Percentiles rank a stretch among this genome's conserved stretches.
These are phyloP conservation scores for Eulithis prunata DNA, from an alignment of 2,888 invertebrate species.

Conservation along the genomic window DNA sequence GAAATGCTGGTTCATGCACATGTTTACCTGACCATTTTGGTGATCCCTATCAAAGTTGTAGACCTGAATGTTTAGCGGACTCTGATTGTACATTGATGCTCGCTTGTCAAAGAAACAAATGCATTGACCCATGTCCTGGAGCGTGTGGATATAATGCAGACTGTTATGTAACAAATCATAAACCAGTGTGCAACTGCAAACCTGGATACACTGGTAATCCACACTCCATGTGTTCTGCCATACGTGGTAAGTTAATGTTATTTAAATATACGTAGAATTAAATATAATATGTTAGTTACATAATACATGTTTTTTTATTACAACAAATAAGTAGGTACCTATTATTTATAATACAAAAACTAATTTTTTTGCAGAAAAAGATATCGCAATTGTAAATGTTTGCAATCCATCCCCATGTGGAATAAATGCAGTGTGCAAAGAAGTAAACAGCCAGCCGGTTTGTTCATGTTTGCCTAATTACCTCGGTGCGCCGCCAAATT, in stretches of 20 bases:
- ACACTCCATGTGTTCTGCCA: conserved; percentile 76
- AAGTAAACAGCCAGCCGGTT: conserved; percentile 87
- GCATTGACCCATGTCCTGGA: conserved; percentile 88
- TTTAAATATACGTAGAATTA: conserved; percentile 1
- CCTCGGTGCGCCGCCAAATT: conserved; percentile 86
- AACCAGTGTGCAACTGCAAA: conserved; percentile 86
- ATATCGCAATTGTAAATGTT: conserved; percentile 76
- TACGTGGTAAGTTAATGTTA: conserved; percentile 62
- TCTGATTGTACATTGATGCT: conserved; percentile 86
- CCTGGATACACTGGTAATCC: conserved; percentile 88
- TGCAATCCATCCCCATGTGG: conserved; percentile 91
- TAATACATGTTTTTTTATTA: no score
- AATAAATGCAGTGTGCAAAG: conserved; percentile 88
- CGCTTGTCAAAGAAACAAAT: conserved; percentile 87
- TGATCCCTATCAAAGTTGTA: conserved; percentile 90
- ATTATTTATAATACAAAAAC: background rate
- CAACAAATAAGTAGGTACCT: no score
- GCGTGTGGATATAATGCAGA: conserved; percentile 88
- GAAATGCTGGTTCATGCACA: conserved; percentile 89
- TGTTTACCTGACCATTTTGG: conserved; percentile 89
- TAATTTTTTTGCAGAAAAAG: conserved; percentile 60
- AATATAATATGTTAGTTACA: background rate
- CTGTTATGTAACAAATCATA: conserved; percentile 87
- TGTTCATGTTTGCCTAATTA: conserved; percentile 89
- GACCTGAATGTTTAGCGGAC: conserved; percentile 87